phyloP scores from a whole-genome alignment of 2,888 invertebrate species.

The Sipunculus nudus region DNA sequence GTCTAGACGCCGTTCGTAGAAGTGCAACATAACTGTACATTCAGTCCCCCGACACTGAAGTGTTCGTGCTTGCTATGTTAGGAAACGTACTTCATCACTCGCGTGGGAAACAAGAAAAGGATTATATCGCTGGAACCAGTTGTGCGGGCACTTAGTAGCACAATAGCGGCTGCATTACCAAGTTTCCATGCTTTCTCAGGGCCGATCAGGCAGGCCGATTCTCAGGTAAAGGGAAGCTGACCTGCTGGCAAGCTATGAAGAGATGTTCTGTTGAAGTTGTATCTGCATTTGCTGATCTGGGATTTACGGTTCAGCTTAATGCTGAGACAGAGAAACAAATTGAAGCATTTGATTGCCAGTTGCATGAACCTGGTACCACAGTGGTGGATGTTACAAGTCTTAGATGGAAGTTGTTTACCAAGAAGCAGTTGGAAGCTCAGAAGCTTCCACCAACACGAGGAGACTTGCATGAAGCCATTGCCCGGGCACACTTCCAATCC shows the following conservation, averaged over 20 bases:
- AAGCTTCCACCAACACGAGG: too few species aligned
- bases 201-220: not conserved
- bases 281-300: not conserved
- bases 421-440: too few species aligned
- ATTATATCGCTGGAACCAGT: not conserved
- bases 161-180: not conserved
- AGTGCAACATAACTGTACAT: not conserved
- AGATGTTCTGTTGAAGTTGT: not conserved
- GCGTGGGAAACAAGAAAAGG: not conserved
- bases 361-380: not conserved
- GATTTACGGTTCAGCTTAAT: not conserved
- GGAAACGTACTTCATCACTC: not conserved
- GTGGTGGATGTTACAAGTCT: not conserved
- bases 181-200: not conserved
- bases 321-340: not conserved
- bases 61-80: not conserved
- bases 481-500: too few species aligned
- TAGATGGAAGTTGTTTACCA: conserved; percentile 2
- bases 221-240: not conserved
- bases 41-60: not conserved
- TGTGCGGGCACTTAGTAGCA: not conserved
- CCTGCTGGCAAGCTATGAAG: not conserved
- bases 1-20: not conserved
- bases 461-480: too few species aligned
- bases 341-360: not conserved